These are phyloP conservation scores for Agrotis exclamationis DNA, from an alignment of 2,888 invertebrate species.

Conservation along the genomic window DNA sequence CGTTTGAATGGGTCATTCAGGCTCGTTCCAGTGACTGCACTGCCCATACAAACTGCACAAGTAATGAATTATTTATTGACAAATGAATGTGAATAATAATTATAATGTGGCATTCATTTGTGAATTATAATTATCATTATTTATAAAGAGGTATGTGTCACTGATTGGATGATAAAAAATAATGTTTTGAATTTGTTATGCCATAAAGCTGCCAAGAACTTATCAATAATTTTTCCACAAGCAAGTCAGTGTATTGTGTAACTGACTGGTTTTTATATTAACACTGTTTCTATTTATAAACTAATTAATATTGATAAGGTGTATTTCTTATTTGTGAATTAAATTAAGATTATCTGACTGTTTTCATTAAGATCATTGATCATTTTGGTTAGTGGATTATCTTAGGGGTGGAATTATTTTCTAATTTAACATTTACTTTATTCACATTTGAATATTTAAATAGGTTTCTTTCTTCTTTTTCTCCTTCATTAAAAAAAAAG, in stretches of 20 bases:
- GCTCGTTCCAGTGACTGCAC: slow-evolving; percentile 50
- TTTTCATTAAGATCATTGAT: background rate
- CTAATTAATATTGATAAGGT: background rate
- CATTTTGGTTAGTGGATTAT: too few relatives aligned
- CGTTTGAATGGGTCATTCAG: slow-evolving; percentile 49
- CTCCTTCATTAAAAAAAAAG: too few relatives aligned
- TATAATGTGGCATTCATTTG: background rate
- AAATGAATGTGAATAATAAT: slow-evolving; percentile 35
- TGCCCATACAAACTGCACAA: slow-evolving; percentile 16
- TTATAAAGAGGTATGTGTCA: slow-evolving; percentile 17
- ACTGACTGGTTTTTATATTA: background rate
- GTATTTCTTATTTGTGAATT: background rate
- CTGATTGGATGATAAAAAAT: slow-evolving; percentile 35
- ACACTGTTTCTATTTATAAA: background rate
- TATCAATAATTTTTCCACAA: slow-evolving; percentile 19
- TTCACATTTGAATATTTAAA: too few relatives aligned
- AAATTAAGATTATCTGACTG: background rate
- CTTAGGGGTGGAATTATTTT: too few relatives aligned
- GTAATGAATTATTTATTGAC: slow-evolving; percentile 45
- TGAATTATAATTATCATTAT: background rate
- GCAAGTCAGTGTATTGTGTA: background rate
- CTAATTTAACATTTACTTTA: too few relatives aligned
- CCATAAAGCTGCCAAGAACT: slow-evolving; percentile 26
- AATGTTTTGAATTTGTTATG: slow-evolving; percentile 22
- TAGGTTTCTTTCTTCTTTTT: too few relatives aligned